Base-by-base conservation (phyloP, 2,888 invertebrate species). In the Trimorus sp. region DNA sequence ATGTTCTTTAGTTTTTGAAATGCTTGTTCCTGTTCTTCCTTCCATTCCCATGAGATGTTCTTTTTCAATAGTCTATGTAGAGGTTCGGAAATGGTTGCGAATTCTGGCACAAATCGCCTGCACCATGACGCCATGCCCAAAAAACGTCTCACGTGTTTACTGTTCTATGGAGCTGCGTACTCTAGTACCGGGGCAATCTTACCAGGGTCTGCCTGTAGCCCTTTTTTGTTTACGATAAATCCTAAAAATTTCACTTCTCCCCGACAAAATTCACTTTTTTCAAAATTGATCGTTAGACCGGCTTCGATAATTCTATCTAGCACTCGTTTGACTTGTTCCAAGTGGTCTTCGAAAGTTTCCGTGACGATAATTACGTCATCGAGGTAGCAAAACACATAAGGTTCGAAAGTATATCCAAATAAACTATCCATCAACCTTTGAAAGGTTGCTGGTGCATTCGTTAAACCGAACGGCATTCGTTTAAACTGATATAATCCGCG, bases 81-180 rank as follows among this genome's bases (percentile, higher is more conserved):
- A 1, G 62, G 62, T n/a, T 42, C 62, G 1, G 48, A 14, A 8
- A 62, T 16, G 1, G 8, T 36, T 11, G 49, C 48, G 12, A 65
- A 65, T 0, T n/a, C 40, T 0, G 37, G 16, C 3, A 65, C 53
- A 16, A 53, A 65, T 14, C 63, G 26, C 3, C 63, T 12, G 49
- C 49, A 63, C 63, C 63, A 63, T n/a, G 63, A 63, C 6, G 49
- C 51, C 65, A 65, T 65, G 11, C 89, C 88, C 0, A 89, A 38
- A 51, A 89, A 89, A 7, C 84, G 40, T 5, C 85, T 70, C 7
- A 88, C 12, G 36, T 86, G 80, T 36, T 26, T 60, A 0, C 77
- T 3, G 0, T 36, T 80, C 0, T 11, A 11, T 3, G 82, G 82
- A 7, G 45, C 53, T 0, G 80, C 80, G 40, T 69, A 82, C 0